Percentiles rank a stretch among this genome's conserved stretches.
Evolutionary conservation across 2,113 vertebrate genomes (phyloP).

Genomic region (Datnioides undecimradiatus): DNA sequence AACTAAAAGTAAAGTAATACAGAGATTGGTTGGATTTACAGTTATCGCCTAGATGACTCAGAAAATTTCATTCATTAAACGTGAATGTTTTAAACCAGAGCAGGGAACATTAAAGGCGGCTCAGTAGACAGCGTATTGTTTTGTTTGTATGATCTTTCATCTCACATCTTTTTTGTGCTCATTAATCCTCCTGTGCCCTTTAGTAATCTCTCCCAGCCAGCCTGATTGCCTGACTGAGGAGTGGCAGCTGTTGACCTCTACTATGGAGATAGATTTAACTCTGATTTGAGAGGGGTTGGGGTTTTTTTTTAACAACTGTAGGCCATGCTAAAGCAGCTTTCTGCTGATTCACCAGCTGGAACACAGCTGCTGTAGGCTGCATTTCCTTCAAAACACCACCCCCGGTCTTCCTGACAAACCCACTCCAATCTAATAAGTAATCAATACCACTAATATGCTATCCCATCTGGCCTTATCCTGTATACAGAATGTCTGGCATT

Average conservation of each 20-base stretch:
- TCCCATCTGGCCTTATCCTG: conserved; percentile 54
- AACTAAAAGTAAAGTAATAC: background rate
- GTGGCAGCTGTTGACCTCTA: conserved; percentile 75
- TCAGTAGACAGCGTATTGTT: background rate
- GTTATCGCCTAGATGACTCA: background rate
- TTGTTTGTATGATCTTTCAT: conserved; percentile 21
- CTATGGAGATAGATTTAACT: conserved; percentile 54
- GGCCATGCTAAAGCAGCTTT: conserved; percentile 44
- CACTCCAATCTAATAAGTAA: conserved; percentile 56
- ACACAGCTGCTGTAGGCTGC: conserved; percentile 51
- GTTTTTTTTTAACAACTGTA: conserved; percentile 34
- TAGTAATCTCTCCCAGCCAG: conserved; percentile 64
- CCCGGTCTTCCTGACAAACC: conserved; percentile 62
- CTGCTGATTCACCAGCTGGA: conserved; percentile 72
- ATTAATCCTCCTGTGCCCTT: conserved; percentile 71
- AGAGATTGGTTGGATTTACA: background rate
- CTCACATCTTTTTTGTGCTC: conserved; percentile 35
- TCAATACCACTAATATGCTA: conserved; percentile 69
- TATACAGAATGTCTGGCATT: conserved; percentile 26
- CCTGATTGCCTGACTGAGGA: conserved; percentile 55
- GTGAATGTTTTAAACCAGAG: background rate
- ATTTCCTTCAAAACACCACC: conserved; percentile 58
- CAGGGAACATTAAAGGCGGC: background rate
- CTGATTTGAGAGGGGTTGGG: conserved; percentile 51
- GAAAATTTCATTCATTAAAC: background rate